Evolutionary conservation across 1,140 invertebrate genomes (phyloP), one percentile per base, ranked within the genome.

Genomic region (Zelostemma sp.): DNA sequence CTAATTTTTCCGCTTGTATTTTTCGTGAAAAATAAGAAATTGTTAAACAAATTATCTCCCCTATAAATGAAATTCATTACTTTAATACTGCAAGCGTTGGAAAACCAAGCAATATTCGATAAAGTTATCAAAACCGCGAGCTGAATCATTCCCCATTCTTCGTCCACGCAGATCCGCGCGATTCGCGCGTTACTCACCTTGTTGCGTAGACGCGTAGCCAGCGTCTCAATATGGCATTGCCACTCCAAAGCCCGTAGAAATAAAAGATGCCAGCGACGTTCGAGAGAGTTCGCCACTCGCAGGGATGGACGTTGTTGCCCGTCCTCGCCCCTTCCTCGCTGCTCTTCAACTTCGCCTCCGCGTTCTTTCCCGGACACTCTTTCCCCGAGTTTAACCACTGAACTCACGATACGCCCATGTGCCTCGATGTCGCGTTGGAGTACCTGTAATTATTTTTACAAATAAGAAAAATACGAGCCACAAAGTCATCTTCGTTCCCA

Each of bases 171-270:
- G n/a, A n/a, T n/a, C n/a, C n/a, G n/a, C n/a, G n/a, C n/a, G n/a
- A n/a, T n/a, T n/a, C n/a, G n/a, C n/a, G 25, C 25, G 25, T 28
- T 28, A 28, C 25, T 28, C 25, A 28, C 25, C 8, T 28, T 28
- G 25, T 28, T 28, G 25, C 25, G 25, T 28, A 83, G 65, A 28
- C 77, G 79, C 38, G 79, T 75, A 14, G 82, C 82, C 21, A 91
- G 86, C 57, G 89, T 88, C 80, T 94, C 93, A 66, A 95, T 86
- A 76, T 92, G 88, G 83, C 92, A 94, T 85, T 95, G 93, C 91
- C 95, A 94, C 88, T 97, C 95, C 74, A 96, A 88, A 15, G 93
- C 92, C 64, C 92, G 88, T 73, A 97, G 85, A 87, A 94, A 96
- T 56, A 96, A 87, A 61, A 93, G 88, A 81, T 97, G 94, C 93